These are phyloP conservation scores for Falco naumanni DNA, from an alignment of 2,797 vertebrate genomes.

Conservation along the genomic window DNA sequence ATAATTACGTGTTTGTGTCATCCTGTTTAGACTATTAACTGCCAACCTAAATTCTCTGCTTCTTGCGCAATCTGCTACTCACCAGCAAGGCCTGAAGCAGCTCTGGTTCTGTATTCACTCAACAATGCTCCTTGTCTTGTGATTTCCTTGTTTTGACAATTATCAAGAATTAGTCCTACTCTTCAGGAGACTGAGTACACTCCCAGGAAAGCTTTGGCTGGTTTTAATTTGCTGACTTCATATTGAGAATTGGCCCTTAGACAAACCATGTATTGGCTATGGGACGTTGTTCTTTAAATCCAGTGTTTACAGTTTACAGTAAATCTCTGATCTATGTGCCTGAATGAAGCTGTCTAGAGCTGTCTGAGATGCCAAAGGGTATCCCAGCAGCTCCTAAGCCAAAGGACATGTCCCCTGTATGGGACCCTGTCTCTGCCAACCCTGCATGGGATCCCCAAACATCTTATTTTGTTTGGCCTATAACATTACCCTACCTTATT, in stretches of 20 bases:
- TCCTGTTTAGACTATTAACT: not conserved
- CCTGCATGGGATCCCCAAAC: not conserved
- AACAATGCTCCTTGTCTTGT: not conserved
- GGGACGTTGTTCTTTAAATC: not conserved
- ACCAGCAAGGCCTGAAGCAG: not conserved
- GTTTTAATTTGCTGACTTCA: not conserved
- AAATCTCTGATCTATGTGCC: not conserved
- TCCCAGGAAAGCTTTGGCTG: not conserved
- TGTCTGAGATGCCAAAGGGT: not conserved
- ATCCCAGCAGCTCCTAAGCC: not conserved
- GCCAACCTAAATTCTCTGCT: not conserved
- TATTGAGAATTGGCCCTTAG: not conserved
- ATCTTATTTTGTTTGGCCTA: not conserved
- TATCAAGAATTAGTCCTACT: not conserved
- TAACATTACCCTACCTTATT: rapidly evolving
- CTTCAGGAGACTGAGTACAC: not conserved
- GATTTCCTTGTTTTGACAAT: not conserved
- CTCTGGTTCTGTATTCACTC: not conserved
- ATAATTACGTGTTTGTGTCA: not conserved
- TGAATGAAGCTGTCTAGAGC: not conserved
- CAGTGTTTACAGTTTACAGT: not conserved
- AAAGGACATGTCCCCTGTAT: not conserved
- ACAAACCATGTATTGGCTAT: not conserved
- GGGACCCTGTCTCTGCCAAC: not conserved
- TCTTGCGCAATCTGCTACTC: not conserved